Base-by-base conservation (phyloP, 1,140 invertebrate genomes). In the Bombus polaris region DNA sequence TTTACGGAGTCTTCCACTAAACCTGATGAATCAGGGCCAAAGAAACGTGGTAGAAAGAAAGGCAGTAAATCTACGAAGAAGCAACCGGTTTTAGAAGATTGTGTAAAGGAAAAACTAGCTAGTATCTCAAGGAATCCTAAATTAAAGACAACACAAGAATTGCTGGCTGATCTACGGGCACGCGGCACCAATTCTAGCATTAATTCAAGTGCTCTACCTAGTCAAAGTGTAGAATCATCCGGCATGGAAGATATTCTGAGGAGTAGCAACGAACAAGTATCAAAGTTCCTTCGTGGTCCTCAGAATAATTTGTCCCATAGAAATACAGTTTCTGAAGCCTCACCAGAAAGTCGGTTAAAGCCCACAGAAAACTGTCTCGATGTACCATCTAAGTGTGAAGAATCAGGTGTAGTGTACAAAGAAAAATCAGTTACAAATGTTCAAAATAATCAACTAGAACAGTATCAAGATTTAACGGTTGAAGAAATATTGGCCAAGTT, bases 61-160 rank as follows among this genome's bases (percentile, higher is more conserved):
- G 97, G 97, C 77, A 97, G 97, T 37, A 97, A 97, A 89, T 97
- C 96, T 32, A 83, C 95, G 71, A 96, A 96, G 76, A 95, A 95
- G 81, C 95, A 95, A 89, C 87, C 94, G 15, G 74, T 95, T 12
- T 93, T 95, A 66, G 96, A 96, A 65, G 96, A 96, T 77, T 95
- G 96, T 85, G 95, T 97, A 57, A 97, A 96, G 88, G 96, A 96
- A 89, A 97, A 97, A 92, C 93, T 97, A 86, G 96, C 96, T 59
- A 96, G 96, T 88, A 96, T 96, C 66, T 95, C 96, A 37, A 95
- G 96, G 62, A 97, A 96, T 90, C 96, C 97, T 85, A 97, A 98
- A 95, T 96, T 98, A 2, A 98, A 98, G 96, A 98, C 98, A 3
- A 98, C 98, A 39, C 97, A 98, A 90, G 97, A 98, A 93, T 93